Base-by-base conservation (phyloP, 2,797 vertebrate genomes). In the Neopelma chrysocephalum region DNA sequence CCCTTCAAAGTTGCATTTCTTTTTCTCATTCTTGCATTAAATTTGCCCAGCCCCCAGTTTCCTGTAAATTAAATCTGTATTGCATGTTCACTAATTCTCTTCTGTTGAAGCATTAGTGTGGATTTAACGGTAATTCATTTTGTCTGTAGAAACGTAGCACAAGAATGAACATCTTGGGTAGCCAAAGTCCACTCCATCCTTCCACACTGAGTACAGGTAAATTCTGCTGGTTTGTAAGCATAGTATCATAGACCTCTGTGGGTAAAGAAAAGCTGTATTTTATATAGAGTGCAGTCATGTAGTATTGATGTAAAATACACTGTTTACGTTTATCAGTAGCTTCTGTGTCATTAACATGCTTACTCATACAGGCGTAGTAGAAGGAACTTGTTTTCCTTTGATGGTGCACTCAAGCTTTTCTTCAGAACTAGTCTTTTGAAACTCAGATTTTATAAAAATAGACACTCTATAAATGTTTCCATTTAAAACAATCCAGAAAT, bases 181-280 rank as follows among this genome's bases (percentile, higher is more conserved):
- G 98, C 94, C 98, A 99, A 96, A 99, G 99, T 96, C 99, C 99
- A 23, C 98, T 99, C 78, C 99, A 99, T 96, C 98, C 99, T 57
- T 98, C 99, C 50, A 98, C 98, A 87, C 97, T 99, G 81, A 99
- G 98, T 97, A 98, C 99, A 98, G 99, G 99, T 99, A 98, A 97
- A 93, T 75, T 38, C 16, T 94, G 2, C 56, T 75, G 40, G n/a
- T 47, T 82, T 27, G 10, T 94, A 58, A 86, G 65, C 50, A 11
- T 27, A 86, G 50, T 61, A 8, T 92, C 47, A 77, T 73, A 82
- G 45, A n/a, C 47, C 23, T 86, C 51, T 83, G 26, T 45, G 54
- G 48, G 56, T 89, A 62, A 94, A 90, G 16, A 53, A 80, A 47
- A 75, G 11, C 23, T 84, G 1, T 4, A 57, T 87, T 87, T 92